Base-by-base conservation (phyloP, 1,140 invertebrate species). In the Zaprionus ghesquierei region DNA sequence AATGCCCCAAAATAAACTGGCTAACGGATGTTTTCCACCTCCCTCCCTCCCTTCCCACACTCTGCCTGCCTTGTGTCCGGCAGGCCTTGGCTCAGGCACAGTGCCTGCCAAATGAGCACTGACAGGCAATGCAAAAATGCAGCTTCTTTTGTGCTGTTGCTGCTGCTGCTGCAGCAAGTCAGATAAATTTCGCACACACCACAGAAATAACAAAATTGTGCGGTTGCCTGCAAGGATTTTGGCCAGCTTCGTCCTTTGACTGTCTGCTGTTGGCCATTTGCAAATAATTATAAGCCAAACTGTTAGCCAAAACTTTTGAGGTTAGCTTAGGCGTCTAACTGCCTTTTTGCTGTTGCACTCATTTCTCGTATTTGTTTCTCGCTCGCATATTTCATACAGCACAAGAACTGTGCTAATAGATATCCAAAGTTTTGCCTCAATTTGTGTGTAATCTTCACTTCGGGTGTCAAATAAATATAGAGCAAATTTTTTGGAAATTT, bases 151-250 rank as follows among this genome's bases (percentile, higher is more conserved):
- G 38, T 33, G 44, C 62, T 69, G 12, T 13, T 18, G 15, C 50
- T 71, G 50, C 46, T 56, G 54, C 50, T 64, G 72, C 41, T 50
- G 46, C 63, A 58, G 68, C 81, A 49, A 81, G 60, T 78, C 72
- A 75, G 72, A 85, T 75, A 86, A 84, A 80, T 65, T 69, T 78
- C 15, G 50, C 35, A 53, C 41, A 53, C 31, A 69, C 82, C 79
- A 75, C 82, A 87, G 25, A 76, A 87, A 86, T 87, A 81, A 87
- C 80, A 79, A 79, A 82, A 82, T 79, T 72, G 71, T 84, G 76
- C 60, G 72, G 80, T 79, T 79, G 41, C 63, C 66, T 69, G 63
- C 55, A 60, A 76, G 80, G 80, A 82, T 79, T 81, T 82, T 38
- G 63, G 54, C 44, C 38, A 69, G 75, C 15, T 72, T 62, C 61